phyloP scores from a whole-genome alignment of 2,113 vertebrate genomes.

The Caloenas nicobarica region DNA sequence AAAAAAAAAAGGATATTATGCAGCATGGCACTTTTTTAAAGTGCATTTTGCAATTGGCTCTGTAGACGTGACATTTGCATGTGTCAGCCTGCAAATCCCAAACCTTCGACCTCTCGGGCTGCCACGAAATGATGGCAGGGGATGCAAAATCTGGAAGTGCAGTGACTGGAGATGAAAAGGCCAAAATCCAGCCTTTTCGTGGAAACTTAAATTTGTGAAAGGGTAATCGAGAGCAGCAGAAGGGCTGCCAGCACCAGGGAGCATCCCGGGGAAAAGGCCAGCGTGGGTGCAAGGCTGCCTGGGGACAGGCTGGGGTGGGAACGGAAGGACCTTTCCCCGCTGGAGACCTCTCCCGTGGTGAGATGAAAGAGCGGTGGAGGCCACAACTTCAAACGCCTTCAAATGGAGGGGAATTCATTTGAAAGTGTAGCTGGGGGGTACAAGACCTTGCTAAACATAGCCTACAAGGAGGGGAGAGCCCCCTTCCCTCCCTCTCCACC shows the following conservation, averaged over 20 bases:
- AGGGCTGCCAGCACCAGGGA: neutral
- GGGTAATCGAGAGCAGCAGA: neutral
- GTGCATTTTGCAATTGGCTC: neutral
- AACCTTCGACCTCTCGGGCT: rapidly evolving
- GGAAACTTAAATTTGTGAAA: rapidly evolving
- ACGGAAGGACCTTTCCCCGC: neutral
- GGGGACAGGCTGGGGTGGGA: neutral
- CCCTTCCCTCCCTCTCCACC: neutral
- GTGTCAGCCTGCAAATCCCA: neutral
- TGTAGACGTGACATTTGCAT: rapidly evolving
- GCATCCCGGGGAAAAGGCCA: neutral
- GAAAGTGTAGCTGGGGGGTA: neutral
- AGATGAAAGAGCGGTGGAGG: neutral
- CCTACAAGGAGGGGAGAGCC: rapidly evolving
- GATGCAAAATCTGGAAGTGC: neutral
- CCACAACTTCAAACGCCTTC: neutral
- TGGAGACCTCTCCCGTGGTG: neutral
- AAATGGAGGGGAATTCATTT: rapidly evolving
- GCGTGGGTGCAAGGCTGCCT: neutral
- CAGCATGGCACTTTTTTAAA: neutral
- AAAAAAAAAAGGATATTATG: neutral
- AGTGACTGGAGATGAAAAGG: rapidly evolving
- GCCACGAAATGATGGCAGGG: rapidly evolving
- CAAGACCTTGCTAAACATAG: neutral
- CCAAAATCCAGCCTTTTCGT: neutral